Percentiles rank a stretch among this genome's conserved stretches.
These are phyloP conservation scores for Nysson spinosus DNA, from an alignment of 2,888 invertebrate genomes.

Conservation along the genomic window DNA sequence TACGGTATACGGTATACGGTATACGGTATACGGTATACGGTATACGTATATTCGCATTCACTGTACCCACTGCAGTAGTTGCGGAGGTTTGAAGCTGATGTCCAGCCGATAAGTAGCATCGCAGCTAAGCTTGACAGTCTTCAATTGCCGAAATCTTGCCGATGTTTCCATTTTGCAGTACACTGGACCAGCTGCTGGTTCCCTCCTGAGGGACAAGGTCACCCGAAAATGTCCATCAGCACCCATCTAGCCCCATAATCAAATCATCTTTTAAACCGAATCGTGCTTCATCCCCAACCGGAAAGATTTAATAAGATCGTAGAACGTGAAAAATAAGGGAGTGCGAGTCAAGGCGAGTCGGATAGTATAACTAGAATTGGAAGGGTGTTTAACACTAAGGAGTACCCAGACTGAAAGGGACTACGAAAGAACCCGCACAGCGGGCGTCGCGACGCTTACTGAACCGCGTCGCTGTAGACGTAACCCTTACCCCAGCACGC, in stretches of 20 bases:
- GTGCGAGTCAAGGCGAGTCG: background rate
- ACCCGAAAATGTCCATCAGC: slow-evolving; percentile 77
- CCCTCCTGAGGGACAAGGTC: slow-evolving; percentile 78
- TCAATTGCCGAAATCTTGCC: slow-evolving; percentile 79
- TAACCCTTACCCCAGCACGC: slow-evolving; percentile 45
- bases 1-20: no score
- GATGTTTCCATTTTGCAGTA: slow-evolving; percentile 81
- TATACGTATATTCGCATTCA: slow-evolving; percentile 21
- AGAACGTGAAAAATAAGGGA: background rate
- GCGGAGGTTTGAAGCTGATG: slow-evolving; percentile 79
- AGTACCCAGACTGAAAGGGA: no score
- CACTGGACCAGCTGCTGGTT: slow-evolving; percentile 78
- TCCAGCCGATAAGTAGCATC: slow-evolving; percentile 79
- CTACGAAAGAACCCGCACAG: slow-evolving; percentile 44
- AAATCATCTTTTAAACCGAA: no score
- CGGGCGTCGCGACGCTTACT: slow-evolving; percentile 72
- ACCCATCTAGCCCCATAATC: slow-evolving; percentile 66
- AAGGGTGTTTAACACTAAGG: no score
- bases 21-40: no score
- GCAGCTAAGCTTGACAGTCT: slow-evolving; percentile 80
- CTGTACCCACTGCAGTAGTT: slow-evolving; percentile 79
- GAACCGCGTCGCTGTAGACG: slow-evolving; percentile 44
- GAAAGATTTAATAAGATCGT: no score
- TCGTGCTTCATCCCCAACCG: no score
- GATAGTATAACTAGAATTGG: background rate